Base-by-base conservation (phyloP, 2,888 invertebrate species). In the Pachliopta kotzebuea region DNA sequence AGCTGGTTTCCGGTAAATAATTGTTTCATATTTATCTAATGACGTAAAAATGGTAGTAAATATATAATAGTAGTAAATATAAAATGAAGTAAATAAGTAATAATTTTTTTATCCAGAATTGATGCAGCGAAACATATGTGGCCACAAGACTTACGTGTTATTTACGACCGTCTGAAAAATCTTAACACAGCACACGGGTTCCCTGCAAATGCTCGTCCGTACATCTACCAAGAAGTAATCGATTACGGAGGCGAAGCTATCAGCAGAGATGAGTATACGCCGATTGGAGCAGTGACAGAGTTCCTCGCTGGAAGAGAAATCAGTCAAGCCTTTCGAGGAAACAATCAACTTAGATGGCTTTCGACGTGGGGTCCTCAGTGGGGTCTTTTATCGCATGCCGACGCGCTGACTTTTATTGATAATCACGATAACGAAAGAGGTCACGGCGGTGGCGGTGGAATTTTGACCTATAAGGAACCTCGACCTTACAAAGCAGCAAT, bases 361-460 rank as follows among this genome's bases (percentile, higher is more conserved):
- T 70, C 72, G 0, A 93, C 77, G 66, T 95, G 94, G 90, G 95
- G 95, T 45, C 83, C 93, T 0, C 85, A 78, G 9, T 96, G 96
- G 96, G 94, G 92, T 17, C 87, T 95, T 24, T 70, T 95, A 3
- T 85, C 91, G 0, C 79, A 83, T 56, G 74, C 72, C 53, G 85
- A 93, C 66, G 93, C 96, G 0, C 74, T 96, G 0, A 94, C 95
- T 1, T 96, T 96, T 76, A 92, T 96, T 26, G 96, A 96, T 75
- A 97, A 97, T 83, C 97, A 97, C 76, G 97, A 97, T 79, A 96
- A 95, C 72, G 96, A 96, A 71, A 92, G 96, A 75, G 94, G 94
- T 6, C 93, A 93, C 65, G 94, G 92, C 0, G 92, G 90, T 6
- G 92, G 90, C 0, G 92, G 92, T 4, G 85, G 83, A 20, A 85